A percentile compares a stretch with the other conserved stretches of the same genome.
phyloP scores from a whole-genome alignment of 1,140 invertebrate species.

The Maconellicoccus hirsutus region DNA sequence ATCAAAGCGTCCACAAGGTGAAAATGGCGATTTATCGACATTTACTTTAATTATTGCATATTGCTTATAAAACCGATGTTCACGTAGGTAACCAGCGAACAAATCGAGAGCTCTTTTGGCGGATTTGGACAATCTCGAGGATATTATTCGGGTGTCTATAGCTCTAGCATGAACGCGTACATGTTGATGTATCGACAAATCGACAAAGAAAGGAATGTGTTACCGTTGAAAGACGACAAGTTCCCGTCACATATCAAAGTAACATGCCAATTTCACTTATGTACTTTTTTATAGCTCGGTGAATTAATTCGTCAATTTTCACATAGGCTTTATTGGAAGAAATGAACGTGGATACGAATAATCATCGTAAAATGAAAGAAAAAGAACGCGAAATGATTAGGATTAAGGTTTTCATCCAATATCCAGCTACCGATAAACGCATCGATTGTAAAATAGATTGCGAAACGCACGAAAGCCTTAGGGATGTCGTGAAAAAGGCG shows the following conservation, averaged over 20 bases:
- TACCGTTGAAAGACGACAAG: slow-evolving; percentile 51
- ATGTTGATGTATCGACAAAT: slow-evolving; percentile 87
- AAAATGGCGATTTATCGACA: slow-evolving; percentile 29
- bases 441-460: slow-evolving; percentile 43
- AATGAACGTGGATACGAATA: slow-evolving; percentile 55
- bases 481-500: slow-evolving; percentile 44
- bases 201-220: slow-evolving; percentile 54
- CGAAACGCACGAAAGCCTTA: slow-evolving; percentile 45
- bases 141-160: slow-evolving; percentile 63
- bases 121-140: slow-evolving; percentile 49
- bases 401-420: slow-evolving; percentile 46
- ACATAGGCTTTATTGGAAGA: slow-evolving; percentile 46
- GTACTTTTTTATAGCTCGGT: slow-evolving; percentile 13
- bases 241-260: slow-evolving; percentile 64
- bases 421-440: slow-evolving; percentile 43
- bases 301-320: not conserved
- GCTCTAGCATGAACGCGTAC: slow-evolving; percentile 80
- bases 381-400: slow-evolving; percentile 49
- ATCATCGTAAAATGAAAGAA: slow-evolving; percentile 45
- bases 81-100: slow-evolving; percentile 60
- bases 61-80: slow-evolving; percentile 3
- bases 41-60: slow-evolving; percentile 24
- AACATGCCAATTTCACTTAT: slow-evolving; percentile 24
- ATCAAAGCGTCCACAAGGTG: slow-evolving; percentile 55
- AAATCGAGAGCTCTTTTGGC: slow-evolving; percentile 75